phyloP scores from a whole-genome alignment of 1,140 invertebrate species.

The Heliconius melpomene region DNA sequence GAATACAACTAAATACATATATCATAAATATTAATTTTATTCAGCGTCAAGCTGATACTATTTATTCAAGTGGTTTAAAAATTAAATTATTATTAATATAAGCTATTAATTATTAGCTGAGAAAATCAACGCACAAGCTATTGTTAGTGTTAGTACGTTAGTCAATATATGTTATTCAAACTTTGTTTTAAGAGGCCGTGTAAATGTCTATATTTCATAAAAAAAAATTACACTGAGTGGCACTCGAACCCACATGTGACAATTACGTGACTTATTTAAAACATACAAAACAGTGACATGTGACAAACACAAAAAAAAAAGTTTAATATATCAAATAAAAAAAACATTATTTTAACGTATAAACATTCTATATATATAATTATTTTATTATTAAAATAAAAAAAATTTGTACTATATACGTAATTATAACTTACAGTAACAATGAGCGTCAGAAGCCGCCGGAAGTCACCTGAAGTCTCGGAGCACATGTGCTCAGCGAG shows the following conservation, averaged over 20 bases:
- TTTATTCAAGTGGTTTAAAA: slow-evolving; percentile 3
- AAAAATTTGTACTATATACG: too few relatives aligned
- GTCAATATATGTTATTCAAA: slow-evolving; percentile 9
- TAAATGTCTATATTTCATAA: too few relatives aligned
- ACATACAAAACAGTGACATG: too few relatives aligned
- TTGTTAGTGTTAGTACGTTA: slow-evolving; percentile 33
- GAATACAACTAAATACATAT: background rate
- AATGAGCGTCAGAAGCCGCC: slow-evolving; percentile 86
- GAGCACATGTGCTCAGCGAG: slow-evolving; percentile 89
- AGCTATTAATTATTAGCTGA: background rate
- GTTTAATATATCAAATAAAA: too few relatives aligned
- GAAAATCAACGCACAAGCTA: slow-evolving; percentile 52
- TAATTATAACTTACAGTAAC: slow-evolving; percentile 74
- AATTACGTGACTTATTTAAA: too few relatives aligned
- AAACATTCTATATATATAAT: too few relatives aligned
- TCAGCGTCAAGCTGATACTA: background rate
- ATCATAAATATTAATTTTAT: too few relatives aligned
- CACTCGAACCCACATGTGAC: too few relatives aligned
- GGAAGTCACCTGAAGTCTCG: slow-evolving; percentile 90
- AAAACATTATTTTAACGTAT: too few relatives aligned
- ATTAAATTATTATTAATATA: background rate
- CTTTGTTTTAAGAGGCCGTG: too few relatives aligned
- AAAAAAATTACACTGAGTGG: too few relatives aligned
- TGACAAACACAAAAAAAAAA: too few relatives aligned
- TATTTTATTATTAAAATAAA: background rate